Base-by-base conservation (phyloP, 2,797 vertebrate species). In the Poecile montanus region DNA sequence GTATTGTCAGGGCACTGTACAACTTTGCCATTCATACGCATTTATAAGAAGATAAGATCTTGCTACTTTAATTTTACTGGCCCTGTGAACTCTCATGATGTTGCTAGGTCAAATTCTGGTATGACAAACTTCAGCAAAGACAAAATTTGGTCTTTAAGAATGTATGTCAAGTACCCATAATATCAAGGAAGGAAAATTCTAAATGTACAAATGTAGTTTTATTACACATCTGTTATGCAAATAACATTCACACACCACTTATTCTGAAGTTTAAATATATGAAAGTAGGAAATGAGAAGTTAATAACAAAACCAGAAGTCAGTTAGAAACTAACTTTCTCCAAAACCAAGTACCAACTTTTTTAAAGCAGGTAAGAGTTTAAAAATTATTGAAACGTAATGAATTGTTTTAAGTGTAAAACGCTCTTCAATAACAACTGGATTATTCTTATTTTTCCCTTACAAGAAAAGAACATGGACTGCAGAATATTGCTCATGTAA, bases 241-340 rank as follows among this genome's bases (percentile, higher is more conserved):
- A 97, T 87, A 89, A 93, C 65, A 88, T 57, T 84, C 71, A 93
- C 78, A 82, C 83, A 93, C 77, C 93, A 90, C 91, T 97, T 91
- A 94, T 67, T 88, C 66, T 93, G 36, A 62, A 91, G 73, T 81
- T 83, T 85, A 95, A 95, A 96, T 85, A 95, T 65, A 48, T 34
- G 27, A 94, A 96, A 97, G 86, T 42, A 95, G 95, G 97, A 98
- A 98, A 95, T 67, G 90, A 97, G 92, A 97, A 88, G 18, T 75
- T 87, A 91, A 6, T 66, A 94, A 80, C 51, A 94, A 96, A 97
- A 96, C 81, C 68, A 92, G 62, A 94, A 95, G 83, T 86, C 42
- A 93, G 79, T 26, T 26, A 93, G 63, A 93, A 95, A 78, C 57
- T 30, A 95, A 96, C 90, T 97, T 97, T 96, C 89, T 95, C 93